Conservation (phyloP, 1,140 invertebrate species). For the Drosophila nigrodunni region DNA sequence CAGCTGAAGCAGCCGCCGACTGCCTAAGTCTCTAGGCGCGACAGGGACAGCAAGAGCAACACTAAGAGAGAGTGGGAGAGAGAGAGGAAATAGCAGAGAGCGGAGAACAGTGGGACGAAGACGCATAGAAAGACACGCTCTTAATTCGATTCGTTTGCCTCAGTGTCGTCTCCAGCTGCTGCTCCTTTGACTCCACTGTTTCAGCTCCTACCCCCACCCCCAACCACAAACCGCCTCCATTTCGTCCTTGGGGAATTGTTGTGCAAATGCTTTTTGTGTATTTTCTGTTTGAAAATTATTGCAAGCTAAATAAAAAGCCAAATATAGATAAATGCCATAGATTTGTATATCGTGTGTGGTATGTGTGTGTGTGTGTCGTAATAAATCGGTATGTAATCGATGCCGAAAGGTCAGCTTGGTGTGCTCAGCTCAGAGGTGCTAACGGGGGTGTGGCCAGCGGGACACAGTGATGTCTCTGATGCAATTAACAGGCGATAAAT, state of each 20-base stretch:
- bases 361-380: background rate
- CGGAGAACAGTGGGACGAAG: background rate
- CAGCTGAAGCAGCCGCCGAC: slow-evolving; percentile 38
- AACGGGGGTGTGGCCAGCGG: background rate
- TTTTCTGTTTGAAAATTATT: slow-evolving; percentile 81
- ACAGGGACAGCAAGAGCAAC: slow-evolving; percentile 7
- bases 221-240: slow-evolving; percentile 5
- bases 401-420: background rate
- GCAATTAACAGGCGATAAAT: slow-evolving; percentile 43
- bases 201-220: slow-evolving; percentile 18
- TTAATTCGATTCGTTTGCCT: slow-evolving; percentile 84
- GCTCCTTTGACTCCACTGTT: slow-evolving; percentile 44
- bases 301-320: slow-evolving; percentile 62
- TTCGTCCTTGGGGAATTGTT: slow-evolving; percentile 66
- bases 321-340: slow-evolving; percentile 5
- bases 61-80: slow-evolving; percentile 1
- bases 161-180: slow-evolving; percentile 30
- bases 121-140: slow-evolving; percentile 44
- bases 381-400: slow-evolving; percentile 11
- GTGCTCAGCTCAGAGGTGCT: background rate
- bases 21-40: slow-evolving; percentile 1
- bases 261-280: slow-evolving; percentile 83
- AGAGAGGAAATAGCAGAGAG: background rate
- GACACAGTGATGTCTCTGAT: slow-evolving; percentile 18
- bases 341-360: background rate